Evolutionary conservation across 2,113 vertebrate species (phyloP), one percentile per base, ranked within the genome.

Genomic region (Ceyx cyanopectus): DNA sequence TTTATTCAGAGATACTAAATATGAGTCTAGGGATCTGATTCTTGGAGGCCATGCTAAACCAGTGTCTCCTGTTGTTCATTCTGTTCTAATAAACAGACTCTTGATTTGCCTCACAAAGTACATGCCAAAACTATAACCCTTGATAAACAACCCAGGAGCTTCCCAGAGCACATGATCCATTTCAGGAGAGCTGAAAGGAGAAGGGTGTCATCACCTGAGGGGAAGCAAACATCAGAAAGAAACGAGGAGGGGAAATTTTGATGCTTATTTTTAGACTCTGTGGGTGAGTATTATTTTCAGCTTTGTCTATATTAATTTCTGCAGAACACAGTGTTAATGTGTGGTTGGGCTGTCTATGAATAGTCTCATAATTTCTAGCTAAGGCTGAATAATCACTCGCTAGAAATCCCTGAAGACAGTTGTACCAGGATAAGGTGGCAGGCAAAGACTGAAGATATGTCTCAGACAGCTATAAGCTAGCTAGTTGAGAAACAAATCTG

Each of bases 191-290:
- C 87, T 27, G 27, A 81, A 86, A 96, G 80, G 67, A 93, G 82
- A 89, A 68, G 48, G 72, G 78, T 92, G 84, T 94, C 88, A 93
- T 91, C 94, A 97, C 85, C 91, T 96, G 76, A 92, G 87, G 77
- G 95, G 94, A 96, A 96, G 90, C 81, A 85, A 91, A 88, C 90
- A 85, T 92, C 90, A 94, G 89, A 95, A 79, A 96, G 96, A 81
- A 93, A 79, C 34, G 34, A 91, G 93, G 96, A 96, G 90, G 95
- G 96, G 95, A 96, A 96, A 95, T 94, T 96, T 95, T 30, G 21
- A 34, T 87, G 66, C 88, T 89, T 97, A 96, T 97, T 97, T 96
- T 96, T 97, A 96, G 95, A 91, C 61, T 93, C 70, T 6, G 94
- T 96, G 95, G 96, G 96, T 92, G 93, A 92, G 88, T 93, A 91